Conservation (phyloP, 53 echinoderm and acorn worm species). For the Actinopyga echinites region DNA sequence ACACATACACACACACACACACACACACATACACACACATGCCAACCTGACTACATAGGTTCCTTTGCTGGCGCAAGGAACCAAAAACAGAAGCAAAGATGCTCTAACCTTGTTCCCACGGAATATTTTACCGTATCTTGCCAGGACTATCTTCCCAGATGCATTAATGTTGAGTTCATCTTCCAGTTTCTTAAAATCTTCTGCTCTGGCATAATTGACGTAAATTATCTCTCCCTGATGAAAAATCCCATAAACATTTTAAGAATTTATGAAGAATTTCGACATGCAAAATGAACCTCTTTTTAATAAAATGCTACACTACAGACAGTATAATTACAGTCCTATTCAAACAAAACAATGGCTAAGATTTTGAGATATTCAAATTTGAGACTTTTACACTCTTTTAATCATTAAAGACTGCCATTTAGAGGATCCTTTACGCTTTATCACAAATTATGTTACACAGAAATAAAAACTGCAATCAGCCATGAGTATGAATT, state of each 20-base stretch:
- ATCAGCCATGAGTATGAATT: too few relatives aligned
- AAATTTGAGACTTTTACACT: too few relatives aligned
- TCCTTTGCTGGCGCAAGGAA: not conserved
- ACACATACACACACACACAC: too few relatives aligned
- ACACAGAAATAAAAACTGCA: too few relatives aligned
- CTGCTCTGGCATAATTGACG: slow-evolving; percentile 83
- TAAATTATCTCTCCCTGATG: slow-evolving; percentile 88
- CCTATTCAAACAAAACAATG: too few relatives aligned
- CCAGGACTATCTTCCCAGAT: slow-evolving; percentile 83
- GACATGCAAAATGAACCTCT: not conserved
- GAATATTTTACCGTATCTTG: slow-evolving; percentile 81
- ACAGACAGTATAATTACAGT: too few relatives aligned
- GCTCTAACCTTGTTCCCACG: slow-evolving; percentile 86
- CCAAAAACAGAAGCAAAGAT: not conserved
- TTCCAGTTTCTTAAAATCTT: slow-evolving; percentile 76
- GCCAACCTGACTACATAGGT: too few relatives aligned
- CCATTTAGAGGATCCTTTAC: too few relatives aligned
- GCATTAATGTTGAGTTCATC: slow-evolving; percentile 59
- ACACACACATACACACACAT: too few relatives aligned
- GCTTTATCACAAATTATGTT: too few relatives aligned
- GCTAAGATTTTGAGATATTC: too few relatives aligned
- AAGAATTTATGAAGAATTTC: not conserved
- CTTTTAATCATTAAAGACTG: too few relatives aligned
- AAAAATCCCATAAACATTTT: slow-evolving; percentile 7
- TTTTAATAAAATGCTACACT: not conserved